These are phyloP conservation scores for Mythimna loreyi DNA, from an alignment of 2,888 invertebrate species.

Conservation along the genomic window DNA sequence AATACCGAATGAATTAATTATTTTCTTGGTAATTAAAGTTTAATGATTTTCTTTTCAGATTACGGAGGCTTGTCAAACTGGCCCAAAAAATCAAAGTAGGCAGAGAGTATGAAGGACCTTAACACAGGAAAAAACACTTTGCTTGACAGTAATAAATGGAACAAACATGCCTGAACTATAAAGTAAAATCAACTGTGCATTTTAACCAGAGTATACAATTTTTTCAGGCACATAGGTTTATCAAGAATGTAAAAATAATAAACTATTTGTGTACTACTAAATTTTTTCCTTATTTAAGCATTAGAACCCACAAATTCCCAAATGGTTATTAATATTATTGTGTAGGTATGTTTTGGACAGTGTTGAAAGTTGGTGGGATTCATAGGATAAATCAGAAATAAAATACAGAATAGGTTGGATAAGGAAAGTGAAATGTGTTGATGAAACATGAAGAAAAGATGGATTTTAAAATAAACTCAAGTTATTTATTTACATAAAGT, in stretches of 20 bases:
- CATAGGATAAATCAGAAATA: neutral
- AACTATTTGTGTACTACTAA: constrained; percentile 13
- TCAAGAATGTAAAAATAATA: constrained; percentile 17
- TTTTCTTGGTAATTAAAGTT: neutral
- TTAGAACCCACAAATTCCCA: neutral
- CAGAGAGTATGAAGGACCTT: constrained; percentile 73
- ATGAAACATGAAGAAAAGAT: constrained; percentile 53
- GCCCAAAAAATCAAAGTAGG: constrained; percentile 85
- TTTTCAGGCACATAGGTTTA: neutral
- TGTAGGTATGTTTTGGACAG: neutral
- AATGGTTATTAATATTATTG: neutral
- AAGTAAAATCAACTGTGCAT: neutral
- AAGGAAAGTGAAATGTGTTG: neutral
- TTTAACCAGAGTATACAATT: constrained; percentile 3
- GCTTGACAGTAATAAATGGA: neutral
- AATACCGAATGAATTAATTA: neutral
- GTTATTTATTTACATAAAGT: constrained; percentile 68
- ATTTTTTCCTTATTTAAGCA: constrained; percentile 1
- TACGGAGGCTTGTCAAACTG: constrained; percentile 85
- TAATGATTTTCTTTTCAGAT: constrained; percentile 76
- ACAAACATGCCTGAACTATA: constrained; percentile 5
- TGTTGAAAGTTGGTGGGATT: neutral
- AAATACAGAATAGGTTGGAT: neutral
- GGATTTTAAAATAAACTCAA: constrained; percentile 58
- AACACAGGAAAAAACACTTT: constrained; percentile 5